These are phyloP conservation scores for Solea solea DNA, from an alignment of 2,113 vertebrate genomes.

Conservation along the genomic window DNA sequence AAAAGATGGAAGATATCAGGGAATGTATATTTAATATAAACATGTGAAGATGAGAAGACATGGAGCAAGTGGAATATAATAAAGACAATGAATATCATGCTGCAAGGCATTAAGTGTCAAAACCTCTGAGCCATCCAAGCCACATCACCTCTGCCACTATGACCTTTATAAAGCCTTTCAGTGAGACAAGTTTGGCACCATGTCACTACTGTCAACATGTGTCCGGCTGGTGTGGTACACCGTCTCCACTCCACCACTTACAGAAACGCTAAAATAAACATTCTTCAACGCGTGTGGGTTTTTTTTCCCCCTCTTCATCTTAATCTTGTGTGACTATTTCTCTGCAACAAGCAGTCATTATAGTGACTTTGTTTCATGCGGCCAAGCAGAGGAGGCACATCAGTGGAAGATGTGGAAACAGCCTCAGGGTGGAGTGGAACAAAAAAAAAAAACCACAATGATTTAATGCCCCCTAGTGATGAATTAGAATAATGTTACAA, in stretches of 20 bases:
- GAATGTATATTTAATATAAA: neutral
- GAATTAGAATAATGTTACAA: neutral
- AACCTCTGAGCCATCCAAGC: neutral
- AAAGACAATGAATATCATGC: neutral
- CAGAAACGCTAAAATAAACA: neutral
- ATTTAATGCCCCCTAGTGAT: slow-evolving; percentile 67
- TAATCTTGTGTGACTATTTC: slow-evolving; percentile 8
- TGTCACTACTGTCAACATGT: no score
- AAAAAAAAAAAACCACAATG: slow-evolving; percentile 22
- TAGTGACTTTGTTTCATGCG: slow-evolving; percentile 43
- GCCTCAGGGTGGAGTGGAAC: slow-evolving; percentile 1
- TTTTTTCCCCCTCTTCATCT: neutral
- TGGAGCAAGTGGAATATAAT: neutral
- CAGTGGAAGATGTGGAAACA: slow-evolving; percentile 52
- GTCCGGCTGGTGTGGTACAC: neutral
- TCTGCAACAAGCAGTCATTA: slow-evolving; percentile 45
- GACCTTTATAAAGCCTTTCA: neutral
- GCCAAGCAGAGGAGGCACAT: slow-evolving; percentile 30
- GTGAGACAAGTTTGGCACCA: neutral
- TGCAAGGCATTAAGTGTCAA: neutral
- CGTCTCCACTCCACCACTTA: slow-evolving; percentile 4
- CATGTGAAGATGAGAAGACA: neutral
- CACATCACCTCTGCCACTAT: neutral
- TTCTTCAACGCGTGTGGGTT: neutral
- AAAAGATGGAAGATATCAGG: neutral